Percentiles rank a stretch among this genome's conserved stretches.
Evolutionary conservation across 2,888 invertebrate species (phyloP).

Genomic region (Anoncus sp.): DNA sequence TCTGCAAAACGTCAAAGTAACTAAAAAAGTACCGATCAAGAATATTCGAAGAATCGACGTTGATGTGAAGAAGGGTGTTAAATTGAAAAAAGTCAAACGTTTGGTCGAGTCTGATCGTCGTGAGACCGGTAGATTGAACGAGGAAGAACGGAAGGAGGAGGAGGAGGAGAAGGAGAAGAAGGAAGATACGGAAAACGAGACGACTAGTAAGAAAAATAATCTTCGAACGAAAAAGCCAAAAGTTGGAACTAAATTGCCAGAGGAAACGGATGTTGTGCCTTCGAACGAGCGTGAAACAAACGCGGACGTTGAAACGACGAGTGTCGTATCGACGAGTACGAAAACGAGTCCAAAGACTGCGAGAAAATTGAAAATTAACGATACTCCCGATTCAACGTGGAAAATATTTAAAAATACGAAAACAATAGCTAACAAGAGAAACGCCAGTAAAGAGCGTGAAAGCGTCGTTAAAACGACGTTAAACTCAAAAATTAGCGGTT

Average conservation of each 20-base stretch:
- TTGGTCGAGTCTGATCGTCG: conserved; percentile 52
- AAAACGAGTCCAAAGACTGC: conserved; percentile 76
- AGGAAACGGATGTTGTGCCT: conserved; percentile 65
- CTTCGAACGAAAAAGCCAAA: conserved; percentile 74
- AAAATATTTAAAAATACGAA: conserved; percentile 70
- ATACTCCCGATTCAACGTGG: conserved; percentile 68
- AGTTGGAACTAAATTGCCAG: conserved; percentile 57
- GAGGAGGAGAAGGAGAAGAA: conserved; percentile 32
- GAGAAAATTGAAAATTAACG: conserved; percentile 68
- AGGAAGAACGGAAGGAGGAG: too few species aligned
- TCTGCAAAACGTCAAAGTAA: conserved; percentile 78
- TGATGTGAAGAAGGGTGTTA: conserved; percentile 72
- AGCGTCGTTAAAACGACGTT: conserved; percentile 63
- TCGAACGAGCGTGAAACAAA: conserved; percentile 62
- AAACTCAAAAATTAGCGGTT: conserved; percentile 47
- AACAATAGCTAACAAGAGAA: conserved; percentile 66
- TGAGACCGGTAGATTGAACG: too few species aligned
- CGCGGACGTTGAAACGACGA: too few species aligned
- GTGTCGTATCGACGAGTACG: conserved; percentile 52
- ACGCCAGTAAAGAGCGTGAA: conserved; percentile 67
- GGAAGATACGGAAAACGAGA: conserved; percentile 61
- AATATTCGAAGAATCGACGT: conserved; percentile 72
- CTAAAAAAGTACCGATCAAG: conserved; percentile 78
- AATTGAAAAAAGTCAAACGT: conserved; percentile 68
- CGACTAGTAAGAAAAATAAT: conserved; percentile 72